Conservation (phyloP, 2,797 vertebrate species). For the Astyanax mexicanus region DNA sequence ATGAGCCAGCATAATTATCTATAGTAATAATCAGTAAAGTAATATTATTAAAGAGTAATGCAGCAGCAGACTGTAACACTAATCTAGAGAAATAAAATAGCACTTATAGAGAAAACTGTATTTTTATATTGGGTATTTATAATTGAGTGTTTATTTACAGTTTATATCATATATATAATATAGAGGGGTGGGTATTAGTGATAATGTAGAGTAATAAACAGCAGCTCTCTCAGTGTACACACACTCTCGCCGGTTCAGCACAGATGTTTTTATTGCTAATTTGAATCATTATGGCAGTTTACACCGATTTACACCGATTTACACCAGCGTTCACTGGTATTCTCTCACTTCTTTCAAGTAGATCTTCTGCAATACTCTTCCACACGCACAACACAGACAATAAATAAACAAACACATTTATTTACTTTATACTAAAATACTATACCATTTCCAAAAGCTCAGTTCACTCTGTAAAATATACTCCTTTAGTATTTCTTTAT, state of each 20-base stretch:
- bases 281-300: constrained; percentile 87
- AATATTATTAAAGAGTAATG: no score
- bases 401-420: constrained; percentile 93
- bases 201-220: background rate
- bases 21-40: background rate
- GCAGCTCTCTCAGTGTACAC: background rate
- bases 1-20: no score
- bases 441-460: constrained; percentile 86
- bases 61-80: no score
- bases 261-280: constrained; percentile 1
- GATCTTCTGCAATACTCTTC: constrained; percentile 88
- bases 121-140: no score
- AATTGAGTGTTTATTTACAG: no score
- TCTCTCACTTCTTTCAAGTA: constrained; percentile 87
- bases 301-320: constrained; percentile 88
- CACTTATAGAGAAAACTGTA: no score
- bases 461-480: constrained; percentile 86
- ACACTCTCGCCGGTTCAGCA: background rate
- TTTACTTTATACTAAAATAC: constrained; percentile 86
- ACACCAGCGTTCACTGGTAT: no score
- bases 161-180: no score
- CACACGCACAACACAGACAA: constrained; percentile 90
- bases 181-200: no score
- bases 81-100: no score
- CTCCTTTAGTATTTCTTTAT: constrained; percentile 54